A percentile compares a stretch with the other conserved stretches of the same genome.
phyloP scores from a whole-genome alignment of 2,888 invertebrate species.

The Laothoe populi region DNA sequence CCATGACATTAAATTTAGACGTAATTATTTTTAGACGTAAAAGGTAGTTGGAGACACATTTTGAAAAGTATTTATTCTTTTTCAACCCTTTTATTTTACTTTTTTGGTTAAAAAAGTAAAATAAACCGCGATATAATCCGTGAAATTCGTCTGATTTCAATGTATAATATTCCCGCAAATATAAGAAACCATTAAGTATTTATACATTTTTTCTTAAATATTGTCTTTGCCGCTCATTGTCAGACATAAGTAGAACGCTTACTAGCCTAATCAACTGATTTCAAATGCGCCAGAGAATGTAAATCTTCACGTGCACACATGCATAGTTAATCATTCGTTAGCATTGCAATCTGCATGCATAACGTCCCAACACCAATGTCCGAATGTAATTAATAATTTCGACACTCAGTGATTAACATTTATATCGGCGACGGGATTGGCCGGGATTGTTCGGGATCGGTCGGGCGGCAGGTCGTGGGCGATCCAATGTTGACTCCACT shows the following conservation, averaged over 20 bases:
- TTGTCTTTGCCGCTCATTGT: no score
- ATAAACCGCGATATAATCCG: no score
- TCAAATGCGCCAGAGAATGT: constrained; percentile 26
- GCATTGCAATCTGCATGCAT: constrained; percentile 83
- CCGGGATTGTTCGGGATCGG: constrained; percentile 51
- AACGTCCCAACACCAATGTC: constrained; percentile 65
- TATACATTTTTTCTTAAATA: no score
- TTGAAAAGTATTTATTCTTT: no score
- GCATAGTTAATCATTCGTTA: constrained; percentile 80
- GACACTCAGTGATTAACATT: constrained; percentile 80
- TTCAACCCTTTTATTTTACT: no score
- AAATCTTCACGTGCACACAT: constrained; percentile 29
- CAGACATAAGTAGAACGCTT: background rate
- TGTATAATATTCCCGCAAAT: no score
- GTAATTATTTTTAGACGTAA: no score
- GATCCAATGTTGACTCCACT: constrained; percentile 22
- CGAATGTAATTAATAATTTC: constrained; percentile 82
- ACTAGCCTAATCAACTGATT: constrained; percentile 30
- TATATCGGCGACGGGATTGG: constrained; percentile 68
- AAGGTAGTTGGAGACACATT: no score
- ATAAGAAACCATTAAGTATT: no score
- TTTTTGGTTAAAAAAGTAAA: no score
- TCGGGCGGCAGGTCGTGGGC: constrained; percentile 34
- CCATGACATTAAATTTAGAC: no score
- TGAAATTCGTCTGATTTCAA: no score